phyloP scores from a whole-genome alignment of 2,113 vertebrate genomes.

The Passerina amoena region DNA sequence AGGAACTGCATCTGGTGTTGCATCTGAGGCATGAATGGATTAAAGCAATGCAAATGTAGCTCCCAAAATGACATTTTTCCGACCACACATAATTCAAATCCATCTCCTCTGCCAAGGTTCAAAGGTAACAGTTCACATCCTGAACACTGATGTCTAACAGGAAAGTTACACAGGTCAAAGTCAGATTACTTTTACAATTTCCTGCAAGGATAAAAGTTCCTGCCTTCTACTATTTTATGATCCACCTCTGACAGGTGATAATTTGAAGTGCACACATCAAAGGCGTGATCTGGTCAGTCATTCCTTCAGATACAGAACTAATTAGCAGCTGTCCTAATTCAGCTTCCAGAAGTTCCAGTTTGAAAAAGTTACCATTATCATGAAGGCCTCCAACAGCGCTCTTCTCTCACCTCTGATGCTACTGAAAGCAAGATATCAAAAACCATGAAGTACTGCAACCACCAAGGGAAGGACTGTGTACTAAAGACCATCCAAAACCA shows the following conservation, averaged over 20 bases:
- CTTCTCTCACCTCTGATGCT: background rate
- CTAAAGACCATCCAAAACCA: background rate
- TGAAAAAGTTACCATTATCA: background rate
- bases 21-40: background rate
- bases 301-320: background rate
- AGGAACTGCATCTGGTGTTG: background rate
- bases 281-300: background rate
- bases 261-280: background rate
- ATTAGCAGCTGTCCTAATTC: conserved; percentile 2
- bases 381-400: background rate
- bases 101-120: background rate
- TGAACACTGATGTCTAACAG: background rate
- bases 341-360: background rate
- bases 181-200: background rate
- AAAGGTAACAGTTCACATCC: background rate
- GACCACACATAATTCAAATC: background rate
- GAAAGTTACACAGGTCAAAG: conserved; percentile 30
- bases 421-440: background rate
- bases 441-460: background rate
- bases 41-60: background rate
- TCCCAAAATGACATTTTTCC: background rate
- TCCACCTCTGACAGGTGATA: background rate
- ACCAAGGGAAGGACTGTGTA: background rate
- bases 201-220: background rate
- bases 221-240: background rate